A percentile compares a stretch with the other conserved stretches of the same genome.
phyloP scores from a whole-genome alignment of 1,140 invertebrate species.

The Octopus bimaculoides region DNA sequence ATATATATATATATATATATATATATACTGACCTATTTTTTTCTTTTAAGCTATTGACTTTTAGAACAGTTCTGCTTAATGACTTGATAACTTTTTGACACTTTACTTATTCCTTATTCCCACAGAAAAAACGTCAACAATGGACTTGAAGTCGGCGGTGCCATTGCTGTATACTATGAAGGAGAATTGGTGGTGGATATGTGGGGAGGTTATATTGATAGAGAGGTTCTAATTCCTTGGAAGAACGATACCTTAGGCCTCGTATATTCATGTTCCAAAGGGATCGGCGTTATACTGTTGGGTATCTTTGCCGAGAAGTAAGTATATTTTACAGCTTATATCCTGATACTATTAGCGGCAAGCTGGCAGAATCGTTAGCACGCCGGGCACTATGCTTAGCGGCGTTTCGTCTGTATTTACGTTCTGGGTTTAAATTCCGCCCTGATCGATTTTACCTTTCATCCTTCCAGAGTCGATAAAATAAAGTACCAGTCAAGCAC shows the following conservation, averaged over 20 bases:
- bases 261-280: constrained; percentile 49
- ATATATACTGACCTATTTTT: too few species aligned
- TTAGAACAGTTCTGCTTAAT: neutral
- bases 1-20: too few species aligned
- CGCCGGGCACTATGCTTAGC: too few species aligned
- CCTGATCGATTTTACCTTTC: too few species aligned
- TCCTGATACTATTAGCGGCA: too few species aligned
- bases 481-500: too few species aligned
- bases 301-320: constrained; percentile 55
- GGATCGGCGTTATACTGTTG: constrained; percentile 52
- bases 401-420: too few species aligned
- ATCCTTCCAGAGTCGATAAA: too few species aligned
- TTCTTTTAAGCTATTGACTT: too few species aligned
- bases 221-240: constrained; percentile 32
- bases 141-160: constrained; percentile 44
- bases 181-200: constrained; percentile 44
- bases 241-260: constrained; percentile 39
- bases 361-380: too few species aligned
- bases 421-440: too few species aligned
- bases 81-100: neutral
- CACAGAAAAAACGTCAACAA: constrained; percentile 35
- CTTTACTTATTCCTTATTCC: neutral
- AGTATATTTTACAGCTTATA: neutral
- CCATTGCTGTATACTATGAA: constrained; percentile 48
- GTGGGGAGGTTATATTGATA: constrained; percentile 54